Percentiles rank a stretch among this genome's conserved stretches.
These are phyloP conservation scores for Drosophila neotestacea DNA, from an alignment of 2,888 invertebrate genomes.

Conservation along the genomic window DNA sequence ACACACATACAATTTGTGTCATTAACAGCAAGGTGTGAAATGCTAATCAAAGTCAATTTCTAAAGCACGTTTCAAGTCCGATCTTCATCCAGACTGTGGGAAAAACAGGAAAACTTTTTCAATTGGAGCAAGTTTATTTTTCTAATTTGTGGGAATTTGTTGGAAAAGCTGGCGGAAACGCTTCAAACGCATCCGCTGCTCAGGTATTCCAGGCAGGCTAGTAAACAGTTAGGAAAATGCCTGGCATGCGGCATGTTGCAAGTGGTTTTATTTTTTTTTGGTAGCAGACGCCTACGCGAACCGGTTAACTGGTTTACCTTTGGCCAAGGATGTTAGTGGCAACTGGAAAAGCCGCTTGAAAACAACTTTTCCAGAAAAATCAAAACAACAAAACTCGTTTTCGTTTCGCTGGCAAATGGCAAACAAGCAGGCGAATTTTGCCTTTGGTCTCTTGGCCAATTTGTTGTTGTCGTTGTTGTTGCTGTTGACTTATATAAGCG, in stretches of 20 bases:
- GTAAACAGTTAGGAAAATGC: slow-evolving; percentile 20
- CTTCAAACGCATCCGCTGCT: slow-evolving; percentile 24
- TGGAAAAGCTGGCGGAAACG: slow-evolving; percentile 43
- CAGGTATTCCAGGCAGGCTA: slow-evolving; percentile 13
- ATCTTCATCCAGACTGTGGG: slow-evolving; percentile 43
- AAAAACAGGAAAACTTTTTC: slow-evolving; percentile 36
- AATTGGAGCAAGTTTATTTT: slow-evolving; percentile 38
- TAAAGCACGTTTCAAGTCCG: slow-evolving; percentile 51
- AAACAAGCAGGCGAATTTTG: slow-evolving; percentile 26
- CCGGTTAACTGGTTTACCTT: slow-evolving; percentile 78
- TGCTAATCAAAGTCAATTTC: slow-evolving; percentile 61
- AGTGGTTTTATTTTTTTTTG: slow-evolving; percentile 18
- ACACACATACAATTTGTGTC: slow-evolving; percentile 39
- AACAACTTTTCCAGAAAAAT: slow-evolving; percentile 71
- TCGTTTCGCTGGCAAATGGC: slow-evolving; percentile 53
- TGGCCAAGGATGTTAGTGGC: slow-evolving; percentile 75
- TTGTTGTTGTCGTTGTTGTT: slow-evolving; percentile 11
- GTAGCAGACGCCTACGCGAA: slow-evolving; percentile 63
- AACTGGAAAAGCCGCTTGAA: slow-evolving; percentile 65
- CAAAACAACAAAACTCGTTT: slow-evolving; percentile 69
- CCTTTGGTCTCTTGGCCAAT: slow-evolving; percentile 20
- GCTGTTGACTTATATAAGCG: slow-evolving; percentile 67
- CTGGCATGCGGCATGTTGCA: slow-evolving; percentile 34
- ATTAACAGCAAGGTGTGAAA: slow-evolving; percentile 60
- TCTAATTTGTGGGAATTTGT: slow-evolving; percentile 44